These are phyloP conservation scores for Chamaetylas fuelleborni DNA, from an alignment of 2,113 vertebrate genomes.

Conservation along the genomic window DNA sequence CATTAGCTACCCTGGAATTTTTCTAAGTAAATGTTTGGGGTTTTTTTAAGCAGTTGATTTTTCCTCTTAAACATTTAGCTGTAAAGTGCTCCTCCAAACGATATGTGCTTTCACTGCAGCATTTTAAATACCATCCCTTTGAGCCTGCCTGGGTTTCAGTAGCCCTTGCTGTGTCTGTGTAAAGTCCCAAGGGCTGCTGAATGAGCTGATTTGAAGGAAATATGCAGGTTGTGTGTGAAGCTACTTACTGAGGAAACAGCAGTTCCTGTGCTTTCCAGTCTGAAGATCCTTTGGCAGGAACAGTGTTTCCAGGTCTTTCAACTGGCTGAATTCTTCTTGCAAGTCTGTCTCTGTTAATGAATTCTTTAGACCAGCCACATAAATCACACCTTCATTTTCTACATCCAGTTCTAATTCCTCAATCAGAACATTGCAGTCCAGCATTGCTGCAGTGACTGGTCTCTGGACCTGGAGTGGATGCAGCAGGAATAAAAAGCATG, in stretches of 20 bases:
- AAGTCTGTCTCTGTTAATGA: constrained; percentile 67
- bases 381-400: constrained; percentile 74
- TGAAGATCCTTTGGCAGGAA: constrained; percentile 64
- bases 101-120: background rate
- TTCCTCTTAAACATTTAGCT: background rate
- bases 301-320: constrained; percentile 74
- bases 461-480: constrained; percentile 79
- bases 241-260: constrained; percentile 83
- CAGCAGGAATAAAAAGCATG: background rate
- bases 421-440: constrained; percentile 79
- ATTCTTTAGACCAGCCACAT: constrained; percentile 70
- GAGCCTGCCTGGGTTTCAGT: background rate
- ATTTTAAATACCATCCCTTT: background rate
- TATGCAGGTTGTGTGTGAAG: background rate
- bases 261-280: constrained; percentile 64
- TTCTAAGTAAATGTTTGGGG: background rate
- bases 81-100: background rate
- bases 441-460: constrained; percentile 72
- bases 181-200: background rate
- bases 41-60: background rate
- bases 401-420: constrained; percentile 74
- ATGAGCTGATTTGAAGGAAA: background rate
- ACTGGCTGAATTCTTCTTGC: constrained; percentile 66
- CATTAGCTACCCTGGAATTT: background rate
- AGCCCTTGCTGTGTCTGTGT: background rate